Evolutionary conservation across 2,888 invertebrate genomes (phyloP).

Genomic region (Xylophagus ater): DNA sequence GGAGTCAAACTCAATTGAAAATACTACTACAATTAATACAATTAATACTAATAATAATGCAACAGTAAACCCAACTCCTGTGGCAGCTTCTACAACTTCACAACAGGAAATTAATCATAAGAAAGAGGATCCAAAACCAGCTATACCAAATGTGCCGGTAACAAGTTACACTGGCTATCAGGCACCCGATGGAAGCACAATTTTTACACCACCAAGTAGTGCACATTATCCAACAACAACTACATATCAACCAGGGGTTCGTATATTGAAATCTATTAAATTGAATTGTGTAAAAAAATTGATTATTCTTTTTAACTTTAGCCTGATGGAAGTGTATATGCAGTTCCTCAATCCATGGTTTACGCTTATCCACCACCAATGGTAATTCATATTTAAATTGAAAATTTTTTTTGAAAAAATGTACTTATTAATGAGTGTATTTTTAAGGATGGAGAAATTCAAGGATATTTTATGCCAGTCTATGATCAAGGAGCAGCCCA

Average conservation of each 20-base stretch:
- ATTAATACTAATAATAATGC: conserved; percentile 16
- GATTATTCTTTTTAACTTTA: conserved; percentile 16
- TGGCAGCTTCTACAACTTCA: conserved; percentile 12
- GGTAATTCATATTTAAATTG: conserved; percentile 18
- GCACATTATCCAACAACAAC: conserved; percentile 32
- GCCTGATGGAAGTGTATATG: conserved; percentile 40
- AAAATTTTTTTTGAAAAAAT: conserved; percentile 1
- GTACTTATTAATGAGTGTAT: conserved; percentile 1
- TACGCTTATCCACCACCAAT: conserved; percentile 35
- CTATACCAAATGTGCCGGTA: conserved; percentile 15
- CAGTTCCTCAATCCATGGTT: conserved; percentile 39
- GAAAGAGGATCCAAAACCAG: conserved; percentile 11
- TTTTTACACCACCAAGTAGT: conserved; percentile 33
- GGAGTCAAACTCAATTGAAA: conserved; percentile 7
- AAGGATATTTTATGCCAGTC: conserved; percentile 38
- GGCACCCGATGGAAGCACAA: conserved; percentile 34
- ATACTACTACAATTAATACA: neutral
- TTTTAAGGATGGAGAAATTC: conserved; percentile 32
- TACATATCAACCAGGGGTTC: conserved; percentile 40
- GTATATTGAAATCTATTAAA: conserved; percentile 10
- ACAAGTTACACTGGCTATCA: conserved; percentile 32
- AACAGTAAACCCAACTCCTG: conserved; percentile 14
- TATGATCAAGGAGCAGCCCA: conserved; percentile 35
- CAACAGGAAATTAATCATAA: conserved; percentile 4
- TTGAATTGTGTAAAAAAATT: conserved; percentile 4